Evolutionary conservation across 2,797 vertebrate genomes (phyloP), one percentile per base, ranked within the genome.

Genomic region (Pangasius macronema): DNA sequence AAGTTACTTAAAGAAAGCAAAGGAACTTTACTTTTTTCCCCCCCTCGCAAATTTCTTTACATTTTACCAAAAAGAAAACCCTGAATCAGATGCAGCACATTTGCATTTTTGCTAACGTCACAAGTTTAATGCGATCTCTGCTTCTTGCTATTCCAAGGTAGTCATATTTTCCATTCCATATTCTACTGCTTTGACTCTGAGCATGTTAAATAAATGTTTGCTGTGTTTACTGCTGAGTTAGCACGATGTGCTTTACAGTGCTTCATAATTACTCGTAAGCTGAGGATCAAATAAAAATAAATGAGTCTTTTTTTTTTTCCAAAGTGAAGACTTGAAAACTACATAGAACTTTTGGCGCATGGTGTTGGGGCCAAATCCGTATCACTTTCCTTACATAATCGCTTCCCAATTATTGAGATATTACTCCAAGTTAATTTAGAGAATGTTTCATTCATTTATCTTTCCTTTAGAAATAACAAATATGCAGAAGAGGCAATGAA

Each of bases 211-310:
- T 93, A 90, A 93, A 90, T 91, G 91, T 93, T 93, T 93, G 91
- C 90, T 88, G 92, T 91, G 88, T 82, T 81, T 90, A 90, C 89
- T 70, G 90, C 93, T 94, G 92, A 93, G 88, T 91, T 79, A 46
- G 90, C 89, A 67, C 86, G 89, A 80, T 86, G 88, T 85, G 82
- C 92, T 89, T 87, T 92, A 91, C 91, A 90, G 91, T 89, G 88
- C 86, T 92, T 94, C 93, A 94, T 94, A 93, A 94, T 94, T 93
- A 93, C 91, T 93, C 90, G 91, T 93, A 93, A 94, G 90, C 92
- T 94, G 86, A 87, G 88, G 92, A 94, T 93, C 87, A 91, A 94
- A 94, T 93, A 89, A 90, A 90, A 93, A 92, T 93, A 94, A 94
- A 93, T 94, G 91, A 88, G 89, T 88, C 88, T 87, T 89, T 89